phyloP scores from a whole-genome alignment of 1,140 invertebrate genomes.

The Maconellicoccus hirsutus region DNA sequence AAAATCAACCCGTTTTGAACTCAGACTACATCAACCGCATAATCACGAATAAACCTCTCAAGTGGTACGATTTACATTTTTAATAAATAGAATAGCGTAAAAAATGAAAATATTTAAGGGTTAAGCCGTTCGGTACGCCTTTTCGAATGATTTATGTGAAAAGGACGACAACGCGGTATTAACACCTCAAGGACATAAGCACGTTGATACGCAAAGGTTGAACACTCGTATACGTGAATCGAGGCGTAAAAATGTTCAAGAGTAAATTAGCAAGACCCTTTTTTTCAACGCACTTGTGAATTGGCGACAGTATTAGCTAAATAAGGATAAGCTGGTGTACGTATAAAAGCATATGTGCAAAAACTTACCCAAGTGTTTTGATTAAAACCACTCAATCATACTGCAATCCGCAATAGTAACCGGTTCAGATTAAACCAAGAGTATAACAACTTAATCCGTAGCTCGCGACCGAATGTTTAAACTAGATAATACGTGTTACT shows the following conservation, averaged over 20 bases:
- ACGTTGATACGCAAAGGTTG: too few species aligned
- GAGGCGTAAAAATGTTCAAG: not conserved
- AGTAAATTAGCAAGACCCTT: not conserved
- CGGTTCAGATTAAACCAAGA: not conserved
- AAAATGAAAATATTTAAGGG: not conserved
- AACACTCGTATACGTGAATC: not conserved
- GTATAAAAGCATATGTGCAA: not conserved
- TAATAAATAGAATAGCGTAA: not conserved
- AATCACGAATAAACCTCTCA: too few species aligned
- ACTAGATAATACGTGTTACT: not conserved
- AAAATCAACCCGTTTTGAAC: too few species aligned
- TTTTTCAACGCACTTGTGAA: not conserved
- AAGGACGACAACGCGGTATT: not conserved
- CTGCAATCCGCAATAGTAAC: not conserved
- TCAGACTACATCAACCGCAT: too few species aligned
- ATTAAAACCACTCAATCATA: not conserved
- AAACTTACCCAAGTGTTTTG: not conserved
- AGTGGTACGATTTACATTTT: not conserved
- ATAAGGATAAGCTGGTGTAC: not conserved
- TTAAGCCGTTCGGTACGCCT: not conserved
- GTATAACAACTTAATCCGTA: conserved; percentile 9
- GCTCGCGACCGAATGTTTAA: conserved; percentile 7
- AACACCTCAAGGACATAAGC: not conserved
- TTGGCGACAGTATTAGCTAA: too few species aligned
- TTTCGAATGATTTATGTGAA: not conserved